phyloP scores from a whole-genome alignment of 2,113 vertebrate species.

The Rhagologus leucostigma region DNA sequence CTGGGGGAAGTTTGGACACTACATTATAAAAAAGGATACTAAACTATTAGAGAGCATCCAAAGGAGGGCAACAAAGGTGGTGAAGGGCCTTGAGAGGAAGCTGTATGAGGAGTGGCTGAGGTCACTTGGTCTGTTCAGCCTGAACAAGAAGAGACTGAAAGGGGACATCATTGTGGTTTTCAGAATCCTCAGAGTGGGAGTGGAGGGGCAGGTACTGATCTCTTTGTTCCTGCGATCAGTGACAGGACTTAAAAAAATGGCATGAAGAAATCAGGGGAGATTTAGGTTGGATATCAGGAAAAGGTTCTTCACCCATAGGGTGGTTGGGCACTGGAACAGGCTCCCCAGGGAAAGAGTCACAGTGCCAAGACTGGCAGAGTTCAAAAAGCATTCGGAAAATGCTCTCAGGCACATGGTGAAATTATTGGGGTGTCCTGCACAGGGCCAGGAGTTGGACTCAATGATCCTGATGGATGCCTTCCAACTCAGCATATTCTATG shows the following conservation, averaged over 20 bases:
- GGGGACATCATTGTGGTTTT: too few relatives aligned
- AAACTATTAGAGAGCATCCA: background rate
- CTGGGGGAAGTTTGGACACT: background rate
- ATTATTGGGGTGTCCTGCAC: background rate
- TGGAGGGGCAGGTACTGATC: background rate
- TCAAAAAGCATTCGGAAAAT: background rate
- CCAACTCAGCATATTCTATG: background rate
- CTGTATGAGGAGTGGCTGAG: fast-evolving
- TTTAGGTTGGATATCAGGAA: background rate
- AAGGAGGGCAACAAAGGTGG: background rate
- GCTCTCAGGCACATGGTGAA: background rate
- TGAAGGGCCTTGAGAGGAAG: background rate
- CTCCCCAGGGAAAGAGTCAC: background rate
- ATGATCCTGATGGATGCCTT: background rate
- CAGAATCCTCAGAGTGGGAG: background rate
- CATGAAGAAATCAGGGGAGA: background rate
- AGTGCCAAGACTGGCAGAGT: too few relatives aligned
- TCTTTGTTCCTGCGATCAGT: background rate
- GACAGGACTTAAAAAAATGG: background rate
- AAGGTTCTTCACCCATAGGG: background rate
- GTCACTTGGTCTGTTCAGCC: background rate
- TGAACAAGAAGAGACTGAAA: background rate
- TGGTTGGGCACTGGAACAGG: background rate
- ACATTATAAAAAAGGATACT: background rate
- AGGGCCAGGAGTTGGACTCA: background rate